phyloP scores from a whole-genome alignment of 2,888 invertebrate species.

The Tipula unca region DNA sequence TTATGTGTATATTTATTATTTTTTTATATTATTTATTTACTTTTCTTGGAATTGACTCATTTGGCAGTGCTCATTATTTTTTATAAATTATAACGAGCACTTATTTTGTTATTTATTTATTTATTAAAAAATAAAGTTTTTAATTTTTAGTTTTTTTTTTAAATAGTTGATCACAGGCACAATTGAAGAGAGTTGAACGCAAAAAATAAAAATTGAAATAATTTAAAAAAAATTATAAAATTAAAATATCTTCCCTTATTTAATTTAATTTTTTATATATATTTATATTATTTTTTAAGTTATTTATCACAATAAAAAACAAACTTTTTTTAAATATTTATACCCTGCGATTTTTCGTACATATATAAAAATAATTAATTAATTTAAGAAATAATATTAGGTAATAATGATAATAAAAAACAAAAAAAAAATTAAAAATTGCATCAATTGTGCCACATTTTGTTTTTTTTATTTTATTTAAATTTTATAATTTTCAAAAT shows the following conservation, averaged over 20 bases:
- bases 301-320: constrained; percentile 15
- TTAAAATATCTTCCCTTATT: constrained; percentile 17
- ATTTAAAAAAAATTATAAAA: background rate
- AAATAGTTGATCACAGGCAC: background rate
- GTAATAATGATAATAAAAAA: background rate
- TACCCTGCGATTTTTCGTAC: constrained; percentile 15
- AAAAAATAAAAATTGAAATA: background rate
- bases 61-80: constrained; percentile 21
- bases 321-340: background rate
- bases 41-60: constrained; percentile 21
- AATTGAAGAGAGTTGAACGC: background rate
- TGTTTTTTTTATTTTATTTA: background rate
- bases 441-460: constrained; percentile 14
- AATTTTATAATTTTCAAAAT: background rate
- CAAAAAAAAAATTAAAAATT: background rate
- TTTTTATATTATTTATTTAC: constrained; percentile 14
- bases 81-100: constrained; percentile 19
- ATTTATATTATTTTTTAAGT: background rate
- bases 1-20: constrained; percentile 14
- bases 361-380: constrained; percentile 8
- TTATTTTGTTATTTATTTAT: constrained; percentile 17
- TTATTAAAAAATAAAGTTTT: background rate
- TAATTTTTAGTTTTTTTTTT: background rate
- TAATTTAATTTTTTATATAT: background rate
- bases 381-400: background rate